Conservation (phyloP, 1,140 invertebrate species). For the Zaprionus davidi region DNA sequence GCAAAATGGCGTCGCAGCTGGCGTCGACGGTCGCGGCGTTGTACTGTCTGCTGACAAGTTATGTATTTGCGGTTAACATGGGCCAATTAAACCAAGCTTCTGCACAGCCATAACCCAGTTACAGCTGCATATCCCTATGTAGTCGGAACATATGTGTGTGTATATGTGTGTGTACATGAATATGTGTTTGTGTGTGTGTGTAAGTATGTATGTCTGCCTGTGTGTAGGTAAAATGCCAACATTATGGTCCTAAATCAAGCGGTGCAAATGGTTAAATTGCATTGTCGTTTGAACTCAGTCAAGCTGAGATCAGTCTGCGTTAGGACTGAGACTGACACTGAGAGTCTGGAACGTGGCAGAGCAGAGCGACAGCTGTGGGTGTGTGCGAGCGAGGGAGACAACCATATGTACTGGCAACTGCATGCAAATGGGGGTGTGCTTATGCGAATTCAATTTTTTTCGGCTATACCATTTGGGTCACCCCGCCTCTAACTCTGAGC, state of each 20-base stretch:
- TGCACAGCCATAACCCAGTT: constrained; percentile 42
- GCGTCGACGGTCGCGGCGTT: constrained; percentile 4
- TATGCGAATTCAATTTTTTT: constrained; percentile 24
- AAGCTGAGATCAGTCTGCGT: background rate
- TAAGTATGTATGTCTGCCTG: constrained; percentile 9
- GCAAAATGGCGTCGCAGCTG: constrained; percentile 36
- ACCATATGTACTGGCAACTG: constrained; percentile 47
- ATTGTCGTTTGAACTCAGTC: constrained; percentile 24
- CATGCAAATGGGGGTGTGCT: constrained; percentile 79
- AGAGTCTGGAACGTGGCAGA: background rate
- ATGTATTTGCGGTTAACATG: constrained; percentile 65
- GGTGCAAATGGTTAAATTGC: constrained; percentile 56
- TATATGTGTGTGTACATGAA: background rate
- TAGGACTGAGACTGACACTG: background rate
- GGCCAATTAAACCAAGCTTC: constrained; percentile 55
- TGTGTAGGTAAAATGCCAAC: constrained; percentile 46
- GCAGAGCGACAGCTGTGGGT: background rate
- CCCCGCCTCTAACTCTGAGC: constrained; percentile 20
- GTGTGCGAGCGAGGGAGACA: constrained; percentile 56
- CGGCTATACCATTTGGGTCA: background rate
- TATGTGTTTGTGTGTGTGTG: background rate
- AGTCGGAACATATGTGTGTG: background rate
- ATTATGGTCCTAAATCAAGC: constrained; percentile 42
- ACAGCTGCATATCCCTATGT: constrained; percentile 4
- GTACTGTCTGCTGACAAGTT: constrained; percentile 34